Conservation (phyloP, 2,888 invertebrate species). For the Caenorhabditis sp. region DNA sequence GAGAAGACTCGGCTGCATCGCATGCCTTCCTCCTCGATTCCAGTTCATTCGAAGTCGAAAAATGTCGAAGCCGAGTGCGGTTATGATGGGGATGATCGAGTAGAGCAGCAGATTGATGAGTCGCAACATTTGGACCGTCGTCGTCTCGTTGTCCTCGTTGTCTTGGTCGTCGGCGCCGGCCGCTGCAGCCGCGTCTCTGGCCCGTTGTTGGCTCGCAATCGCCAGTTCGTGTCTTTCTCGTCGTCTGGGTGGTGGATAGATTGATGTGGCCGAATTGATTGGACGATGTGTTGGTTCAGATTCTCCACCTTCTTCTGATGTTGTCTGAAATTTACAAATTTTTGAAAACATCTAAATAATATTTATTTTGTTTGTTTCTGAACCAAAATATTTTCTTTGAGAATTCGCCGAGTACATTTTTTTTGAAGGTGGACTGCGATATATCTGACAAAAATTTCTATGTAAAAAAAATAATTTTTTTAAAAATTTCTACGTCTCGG, state of each 20-base stretch:
- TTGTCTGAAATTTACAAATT: too few species aligned
- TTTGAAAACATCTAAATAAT: too few species aligned
- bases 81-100: constrained; percentile 16
- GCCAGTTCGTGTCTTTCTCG: not conserved
- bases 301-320: too few species aligned
- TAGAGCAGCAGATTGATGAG: constrained; percentile 13
- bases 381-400: too few species aligned
- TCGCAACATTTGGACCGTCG: constrained; percentile 18
- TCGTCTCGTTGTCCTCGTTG: not conserved
- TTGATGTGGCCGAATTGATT: not conserved
- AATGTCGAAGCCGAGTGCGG: constrained; percentile 19
- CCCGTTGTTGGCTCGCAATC: not conserved
- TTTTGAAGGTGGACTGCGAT: too few species aligned
- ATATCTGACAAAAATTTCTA: too few species aligned
- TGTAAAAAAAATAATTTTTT: too few species aligned
- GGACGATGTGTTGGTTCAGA: too few species aligned
- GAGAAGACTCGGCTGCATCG: not conserved
- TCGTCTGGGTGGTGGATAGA: not conserved
- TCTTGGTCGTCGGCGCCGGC: not conserved
- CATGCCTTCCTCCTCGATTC: not conserved
- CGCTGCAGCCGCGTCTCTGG: not conserved
- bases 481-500: too few species aligned
- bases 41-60: constrained; percentile 10
- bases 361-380: too few species aligned
- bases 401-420: too few species aligned